Evolutionary conservation across 2,797 vertebrate species (phyloP), one percentile per base, ranked within the genome.

Genomic region (Acanthurus lineatus): DNA sequence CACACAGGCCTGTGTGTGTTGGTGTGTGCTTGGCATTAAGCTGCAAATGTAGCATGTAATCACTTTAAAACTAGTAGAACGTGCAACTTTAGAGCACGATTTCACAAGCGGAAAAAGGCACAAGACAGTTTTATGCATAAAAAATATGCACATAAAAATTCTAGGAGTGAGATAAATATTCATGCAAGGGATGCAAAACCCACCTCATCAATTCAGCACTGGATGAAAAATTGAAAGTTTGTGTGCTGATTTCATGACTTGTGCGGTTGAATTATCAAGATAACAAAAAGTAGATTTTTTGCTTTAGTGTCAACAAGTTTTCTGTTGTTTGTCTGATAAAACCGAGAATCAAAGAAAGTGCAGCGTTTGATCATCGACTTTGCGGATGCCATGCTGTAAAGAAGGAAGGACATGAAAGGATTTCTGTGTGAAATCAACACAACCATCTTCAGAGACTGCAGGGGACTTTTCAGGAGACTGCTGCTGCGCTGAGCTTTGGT

Each of bases 81-180:
- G 81, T 58, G 76, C 57, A 83, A 77, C 77, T 88, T 78, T 48
- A 83, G 73, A 69, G 66, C 44, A 79, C 53, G 35, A 72, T 77
- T 83, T 77, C 53, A 66, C 9, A 62, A 40, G 71, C 17, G 28
- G 28, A 40, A 28, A 12, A 42, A 4, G 42, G 73, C 40, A 42
- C 19, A 8, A 20, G 1, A 20, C 28, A 51, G 86, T 64, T 76
- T 86, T 65, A 76, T 72, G 59, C 69, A 62, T 84, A 32, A 82
- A 73, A 76, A 87, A 90, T 84, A 64, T 68, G 89, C 85, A 81
- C 72, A 87, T 84, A 92, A 88, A 0, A 45, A 82, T 73, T 83
- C 49, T 79, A 68, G 72, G 67, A 61, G 54, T 42, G 44, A 65
- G 45, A 86, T 71, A 7, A 61, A 81, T 88, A 83, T 92, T 89